Base-by-base conservation (phyloP, 2,888 invertebrate genomes). In the Cantharis lateralis region DNA sequence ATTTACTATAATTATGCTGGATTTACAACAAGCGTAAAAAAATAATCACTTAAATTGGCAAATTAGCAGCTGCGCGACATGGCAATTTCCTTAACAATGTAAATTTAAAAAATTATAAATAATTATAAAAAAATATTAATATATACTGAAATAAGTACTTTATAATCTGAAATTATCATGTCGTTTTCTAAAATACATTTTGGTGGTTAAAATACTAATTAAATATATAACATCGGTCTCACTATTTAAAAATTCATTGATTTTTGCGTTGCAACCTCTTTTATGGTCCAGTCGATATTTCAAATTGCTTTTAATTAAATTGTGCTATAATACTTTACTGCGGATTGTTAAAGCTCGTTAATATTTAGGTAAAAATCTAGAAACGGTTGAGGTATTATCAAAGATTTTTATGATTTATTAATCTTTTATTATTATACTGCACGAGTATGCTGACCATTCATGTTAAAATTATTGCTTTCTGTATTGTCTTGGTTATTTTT, bases 381-480 rank as follows among this genome's bases (percentile, higher is more conserved):
- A 48, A 48, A 48, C 7, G 48, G n/a, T 48, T 48, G 48, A 48
- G 48, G n/a, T 48, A 48, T 48, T n/a, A n/a, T n/a, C 48, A 48
- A 48, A 5, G 48, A 48, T 13, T 48, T 32, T 32, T n/a, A n/a
- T 9, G 48, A n/a, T 48, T 48, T n/a, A 48, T n/a, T 48, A 48
- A 13, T 48, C 9, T n/a, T 48, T 48, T 48, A 10, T 32, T 32
- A 32, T 48, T 48, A 48, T 48, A 48, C 48, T n/a, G 48, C 13
- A 48, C 48, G 24, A 64, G 69, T 62, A 76, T 75, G 71, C 24
- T 69, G 71, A 66, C 73, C 71, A 48, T 76, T 72, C 82, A 71
- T 20, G 26, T 78, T 80, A 72, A 78, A 76, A 62, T 62, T 75
- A 63, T 28, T 75, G 48, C 75, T 20, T 66, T 78, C 78, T 18